phyloP scores from a whole-genome alignment of 1,140 invertebrate species.

The Melipona quadrifasciata region DNA sequence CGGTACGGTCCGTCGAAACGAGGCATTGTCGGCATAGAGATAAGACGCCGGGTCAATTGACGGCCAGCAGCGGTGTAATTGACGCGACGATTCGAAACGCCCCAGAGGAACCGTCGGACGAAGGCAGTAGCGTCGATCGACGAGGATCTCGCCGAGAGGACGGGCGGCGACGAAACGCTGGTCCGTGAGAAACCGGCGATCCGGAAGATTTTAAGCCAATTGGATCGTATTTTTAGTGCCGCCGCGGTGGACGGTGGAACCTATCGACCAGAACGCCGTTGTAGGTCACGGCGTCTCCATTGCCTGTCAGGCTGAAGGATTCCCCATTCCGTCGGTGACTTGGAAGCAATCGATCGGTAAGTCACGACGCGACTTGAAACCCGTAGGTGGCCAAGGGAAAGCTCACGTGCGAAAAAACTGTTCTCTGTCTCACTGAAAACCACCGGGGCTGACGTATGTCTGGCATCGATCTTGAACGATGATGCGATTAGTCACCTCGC shows the following conservation, averaged over 20 bases:
- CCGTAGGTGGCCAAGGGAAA: background rate
- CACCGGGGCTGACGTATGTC: background rate
- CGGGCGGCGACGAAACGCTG: conserved; percentile 28
- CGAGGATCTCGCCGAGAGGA: conserved; percentile 38
- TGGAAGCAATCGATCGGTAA: conserved; percentile 94
- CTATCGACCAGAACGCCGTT: conserved; percentile 91
- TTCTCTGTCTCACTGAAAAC: conserved; percentile 1
- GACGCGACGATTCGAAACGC: background rate
- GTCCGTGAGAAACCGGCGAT: conserved; percentile 23
- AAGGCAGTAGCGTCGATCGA: conserved; percentile 18
- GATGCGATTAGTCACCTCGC: conserved; percentile 5
- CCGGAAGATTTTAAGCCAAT: conserved; percentile 65
- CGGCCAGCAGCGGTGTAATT: background rate
- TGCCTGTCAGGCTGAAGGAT: conserved; percentile 95
- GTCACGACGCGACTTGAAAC: conserved; percentile 59
- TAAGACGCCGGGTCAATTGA: no score
- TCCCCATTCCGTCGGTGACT: conserved; percentile 92
- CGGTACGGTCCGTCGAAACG: background rate
- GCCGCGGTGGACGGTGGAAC: conserved; percentile 95
- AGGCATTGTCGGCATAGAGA: conserved; percentile 4
- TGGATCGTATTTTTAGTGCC: conserved; percentile 86
- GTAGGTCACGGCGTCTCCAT: conserved; percentile 91
- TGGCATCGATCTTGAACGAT: conserved; percentile 5
- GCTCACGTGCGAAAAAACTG: conserved; percentile 14
- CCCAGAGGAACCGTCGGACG: background rate